Conservation (phyloP, 2,797 vertebrate genomes). For the Enteromius radiatus region DNA sequence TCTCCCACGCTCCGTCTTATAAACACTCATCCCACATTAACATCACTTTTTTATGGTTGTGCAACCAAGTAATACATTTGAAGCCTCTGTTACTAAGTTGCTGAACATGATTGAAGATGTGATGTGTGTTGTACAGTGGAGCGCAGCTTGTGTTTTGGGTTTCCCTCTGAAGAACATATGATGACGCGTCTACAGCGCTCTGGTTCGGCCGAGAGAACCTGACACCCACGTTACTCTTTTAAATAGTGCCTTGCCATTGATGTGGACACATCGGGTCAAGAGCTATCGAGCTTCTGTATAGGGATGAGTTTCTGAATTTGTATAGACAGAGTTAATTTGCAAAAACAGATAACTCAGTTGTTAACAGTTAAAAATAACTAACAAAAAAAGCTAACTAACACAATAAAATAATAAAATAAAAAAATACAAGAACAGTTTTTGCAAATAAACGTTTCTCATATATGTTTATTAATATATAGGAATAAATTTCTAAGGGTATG, state of each 20-base stretch:
- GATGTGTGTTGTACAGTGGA: not conserved
- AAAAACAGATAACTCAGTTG: too few relatives aligned
- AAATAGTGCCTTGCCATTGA: not conserved
- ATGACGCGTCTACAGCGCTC: not conserved
- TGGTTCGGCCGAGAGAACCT: not conserved
- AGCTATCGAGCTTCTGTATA: not conserved
- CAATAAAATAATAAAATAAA: too few relatives aligned
- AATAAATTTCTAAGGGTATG: not conserved
- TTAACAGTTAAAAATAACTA: too few relatives aligned
- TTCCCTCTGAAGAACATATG: conserved; percentile 10
- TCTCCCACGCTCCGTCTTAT: not conserved
- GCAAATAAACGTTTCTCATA: too few relatives aligned
- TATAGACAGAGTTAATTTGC: too few relatives aligned
- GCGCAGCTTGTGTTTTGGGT: conserved; percentile 36
- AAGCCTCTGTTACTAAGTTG: not conserved
- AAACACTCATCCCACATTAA: conserved; percentile 11
- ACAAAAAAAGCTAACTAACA: too few relatives aligned
- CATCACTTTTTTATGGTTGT: not conserved
- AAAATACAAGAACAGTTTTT: too few relatives aligned
- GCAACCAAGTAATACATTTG: not conserved
- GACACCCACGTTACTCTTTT: not conserved
- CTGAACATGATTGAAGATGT: not conserved
- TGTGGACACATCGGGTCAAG: not conserved
- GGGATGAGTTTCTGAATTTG: not conserved
- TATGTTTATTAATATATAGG: not conserved